Evolutionary conservation across 1,140 invertebrate genomes (phyloP).

Genomic region (Sinella curviseta): DNA sequence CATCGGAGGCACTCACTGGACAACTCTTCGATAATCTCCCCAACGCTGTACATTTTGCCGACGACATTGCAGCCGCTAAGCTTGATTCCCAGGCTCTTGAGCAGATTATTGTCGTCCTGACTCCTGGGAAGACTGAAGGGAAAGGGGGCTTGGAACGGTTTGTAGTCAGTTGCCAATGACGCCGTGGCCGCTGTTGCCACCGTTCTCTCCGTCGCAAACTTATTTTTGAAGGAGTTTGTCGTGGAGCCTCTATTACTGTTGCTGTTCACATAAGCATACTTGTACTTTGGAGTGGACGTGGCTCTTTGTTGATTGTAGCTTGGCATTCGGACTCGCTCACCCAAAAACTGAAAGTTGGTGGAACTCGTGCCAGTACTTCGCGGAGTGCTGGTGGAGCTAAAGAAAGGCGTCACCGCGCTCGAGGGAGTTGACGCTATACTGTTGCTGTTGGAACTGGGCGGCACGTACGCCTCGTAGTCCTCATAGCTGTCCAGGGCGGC

Average conservation of each 20-base stretch:
- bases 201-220: neutral
- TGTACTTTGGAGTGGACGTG: neutral
- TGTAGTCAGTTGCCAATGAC: neutral
- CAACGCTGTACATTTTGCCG: conserved; percentile 82
- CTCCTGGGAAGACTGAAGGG: conserved; percentile 37
- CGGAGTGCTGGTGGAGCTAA: neutral
- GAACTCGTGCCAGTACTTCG: neutral
- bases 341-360: neutral
- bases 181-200: neutral
- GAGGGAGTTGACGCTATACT: neutral
- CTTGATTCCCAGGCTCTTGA: conserved; percentile 60
- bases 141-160: conserved; percentile 32
- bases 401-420: too few species aligned
- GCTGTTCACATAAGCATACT: neutral
- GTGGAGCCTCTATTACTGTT: neutral
- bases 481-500: conserved; percentile 3
- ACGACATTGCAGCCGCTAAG: conserved; percentile 88
- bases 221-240: neutral
- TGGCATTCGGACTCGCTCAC: neutral
- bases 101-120: conserved; percentile 3
- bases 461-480: neutral
- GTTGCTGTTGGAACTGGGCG: neutral
- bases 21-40: conserved; percentile 78
- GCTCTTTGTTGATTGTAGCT: conserved; percentile 16
- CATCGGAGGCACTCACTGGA: conserved; percentile 80